Evolutionary conservation across 2,113 vertebrate genomes (phyloP).

Genomic region (Oryzias woworae): DNA sequence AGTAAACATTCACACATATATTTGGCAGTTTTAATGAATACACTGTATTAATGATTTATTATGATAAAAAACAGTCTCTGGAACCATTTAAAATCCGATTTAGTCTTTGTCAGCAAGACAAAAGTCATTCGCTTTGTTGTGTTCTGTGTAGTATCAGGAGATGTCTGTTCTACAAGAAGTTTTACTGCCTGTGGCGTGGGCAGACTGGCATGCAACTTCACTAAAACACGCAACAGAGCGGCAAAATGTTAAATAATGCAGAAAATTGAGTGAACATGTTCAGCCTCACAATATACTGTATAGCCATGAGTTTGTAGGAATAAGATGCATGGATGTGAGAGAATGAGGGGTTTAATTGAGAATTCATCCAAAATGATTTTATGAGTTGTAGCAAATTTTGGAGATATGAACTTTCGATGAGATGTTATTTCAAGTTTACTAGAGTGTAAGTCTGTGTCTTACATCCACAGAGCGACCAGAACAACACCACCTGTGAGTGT

Average conservation of each 20-base stretch:
- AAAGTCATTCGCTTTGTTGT: constrained; percentile 13
- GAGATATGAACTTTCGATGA: no score
- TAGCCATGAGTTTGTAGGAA: constrained; percentile 12
- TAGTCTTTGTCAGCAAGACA: constrained; percentile 17
- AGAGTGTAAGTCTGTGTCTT: no score
- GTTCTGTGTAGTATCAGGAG: constrained; percentile 21
- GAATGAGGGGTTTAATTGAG: constrained; percentile 7
- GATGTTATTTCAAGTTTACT: no score
- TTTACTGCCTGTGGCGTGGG: constrained; percentile 21
- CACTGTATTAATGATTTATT: no score
- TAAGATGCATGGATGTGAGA: constrained; percentile 16
- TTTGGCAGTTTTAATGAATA: background rate
- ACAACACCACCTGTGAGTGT: no score
- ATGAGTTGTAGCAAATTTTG: background rate
- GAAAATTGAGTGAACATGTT: constrained; percentile 30
- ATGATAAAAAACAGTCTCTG: no score
- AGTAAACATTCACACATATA: no score
- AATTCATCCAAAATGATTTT: constrained; percentile 37
- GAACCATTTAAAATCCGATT: constrained; percentile 1
- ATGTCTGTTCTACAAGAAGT: constrained; percentile 8
- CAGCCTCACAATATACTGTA: constrained; percentile 6
- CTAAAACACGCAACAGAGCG: constrained; percentile 22
- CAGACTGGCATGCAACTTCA: constrained; percentile 23
- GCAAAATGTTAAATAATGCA: constrained; percentile 52
- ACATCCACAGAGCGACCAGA: no score